These are phyloP conservation scores for Helicoverpa armigera DNA, from an alignment of 1,140 invertebrate species.

Conservation along the genomic window DNA sequence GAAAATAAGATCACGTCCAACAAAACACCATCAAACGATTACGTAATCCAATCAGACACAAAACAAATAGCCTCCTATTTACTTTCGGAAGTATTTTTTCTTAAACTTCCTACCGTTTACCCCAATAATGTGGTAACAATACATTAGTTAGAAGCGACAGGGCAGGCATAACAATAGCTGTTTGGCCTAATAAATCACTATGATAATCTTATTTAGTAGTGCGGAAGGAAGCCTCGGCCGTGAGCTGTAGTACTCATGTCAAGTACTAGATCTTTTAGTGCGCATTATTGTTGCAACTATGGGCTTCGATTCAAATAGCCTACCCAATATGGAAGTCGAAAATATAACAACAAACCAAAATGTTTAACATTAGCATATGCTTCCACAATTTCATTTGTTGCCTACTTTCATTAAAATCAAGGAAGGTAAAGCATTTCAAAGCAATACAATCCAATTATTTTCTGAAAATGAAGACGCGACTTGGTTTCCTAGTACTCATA, in stretches of 20 bases:
- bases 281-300: conserved; percentile 3
- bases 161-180: conserved; percentile 17
- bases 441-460: neutral
- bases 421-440: too few species aligned
- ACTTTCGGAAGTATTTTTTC: conserved; percentile 5
- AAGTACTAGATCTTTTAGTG: conserved; percentile 18
- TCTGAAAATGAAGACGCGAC: neutral
- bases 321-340: neutral
- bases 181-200: conserved; percentile 26
- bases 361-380: neutral
- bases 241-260: conserved; percentile 1
- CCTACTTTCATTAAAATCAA: too few species aligned
- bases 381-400: too few species aligned
- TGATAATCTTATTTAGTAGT: conserved; percentile 36
- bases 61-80: conserved; percentile 5
- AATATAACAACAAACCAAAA: neutral
- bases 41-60: neutral
- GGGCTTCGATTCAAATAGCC: conserved; percentile 1
- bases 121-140: neutral
- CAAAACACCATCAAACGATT: neutral
- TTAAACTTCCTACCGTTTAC: neutral
- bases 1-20: neutral
- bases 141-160: conserved; percentile 19
- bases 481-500: conserved; percentile 10
- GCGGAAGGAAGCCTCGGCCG: conserved; percentile 25